Evolutionary conservation across 2,797 vertebrate species (phyloP).

Genomic region (Sebastes minor): DNA sequence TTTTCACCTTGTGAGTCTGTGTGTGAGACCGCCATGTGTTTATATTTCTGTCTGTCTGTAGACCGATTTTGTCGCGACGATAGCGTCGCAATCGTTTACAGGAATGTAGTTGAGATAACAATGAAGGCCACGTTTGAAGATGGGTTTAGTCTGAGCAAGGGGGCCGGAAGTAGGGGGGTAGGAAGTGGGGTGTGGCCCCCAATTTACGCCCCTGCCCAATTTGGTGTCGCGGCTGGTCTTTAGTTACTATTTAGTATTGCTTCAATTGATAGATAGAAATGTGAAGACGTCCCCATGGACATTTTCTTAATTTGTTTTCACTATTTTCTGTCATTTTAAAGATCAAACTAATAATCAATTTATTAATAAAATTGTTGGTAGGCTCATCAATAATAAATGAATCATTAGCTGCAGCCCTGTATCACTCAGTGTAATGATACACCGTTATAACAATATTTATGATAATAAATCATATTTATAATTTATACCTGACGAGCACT

Average conservation of each 20-base stretch:
- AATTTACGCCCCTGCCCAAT: too few species aligned
- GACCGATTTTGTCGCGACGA: rapidly evolving
- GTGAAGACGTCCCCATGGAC: background rate
- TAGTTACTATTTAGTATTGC: background rate
- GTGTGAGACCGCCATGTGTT: background rate
- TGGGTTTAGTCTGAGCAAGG: background rate
- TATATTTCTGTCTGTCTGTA: background rate
- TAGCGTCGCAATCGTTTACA: too few species aligned
- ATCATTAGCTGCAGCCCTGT: background rate
- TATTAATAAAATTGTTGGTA: background rate
- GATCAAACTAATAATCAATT: background rate
- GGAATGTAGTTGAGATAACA: background rate
- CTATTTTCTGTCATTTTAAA: background rate
- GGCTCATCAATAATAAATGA: background rate
- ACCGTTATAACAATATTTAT: background rate
- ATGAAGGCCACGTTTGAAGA: too few species aligned
- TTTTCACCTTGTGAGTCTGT: too few species aligned
- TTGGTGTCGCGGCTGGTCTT: rapidly evolving
- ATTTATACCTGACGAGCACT: slow-evolving; percentile 85
- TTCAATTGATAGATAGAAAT: background rate
- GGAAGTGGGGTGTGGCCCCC: background rate
- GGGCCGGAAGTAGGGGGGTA: background rate
- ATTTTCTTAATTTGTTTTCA: background rate
- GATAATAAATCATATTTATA: background rate
- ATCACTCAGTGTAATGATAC: background rate